Evolutionary conservation across 2,113 vertebrate genomes (phyloP).

Genomic region (Daboia siamensis): DNA sequence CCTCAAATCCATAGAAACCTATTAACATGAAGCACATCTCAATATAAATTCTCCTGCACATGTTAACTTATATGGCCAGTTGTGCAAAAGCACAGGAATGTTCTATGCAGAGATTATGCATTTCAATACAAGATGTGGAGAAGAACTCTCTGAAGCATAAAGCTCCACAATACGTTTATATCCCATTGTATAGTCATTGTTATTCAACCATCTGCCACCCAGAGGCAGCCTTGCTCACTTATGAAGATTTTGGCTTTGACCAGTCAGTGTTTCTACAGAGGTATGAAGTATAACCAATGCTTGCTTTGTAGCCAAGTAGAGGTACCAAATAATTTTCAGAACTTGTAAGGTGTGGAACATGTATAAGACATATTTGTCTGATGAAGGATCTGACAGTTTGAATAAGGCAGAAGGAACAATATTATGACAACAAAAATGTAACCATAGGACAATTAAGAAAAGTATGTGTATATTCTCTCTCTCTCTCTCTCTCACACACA

Average conservation of each 20-base stretch:
- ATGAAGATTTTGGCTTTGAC: not conserved
- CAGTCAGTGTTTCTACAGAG: not conserved
- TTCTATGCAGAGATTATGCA: not conserved
- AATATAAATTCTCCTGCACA: not conserved
- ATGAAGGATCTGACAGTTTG: not conserved
- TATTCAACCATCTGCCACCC: not conserved
- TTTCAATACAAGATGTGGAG: not conserved
- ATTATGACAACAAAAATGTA: not conserved
- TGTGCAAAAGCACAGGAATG: not conserved
- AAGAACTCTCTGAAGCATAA: not conserved
- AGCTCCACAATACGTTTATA: not conserved
- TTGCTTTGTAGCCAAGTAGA: not conserved
- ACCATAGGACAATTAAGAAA: conserved; percentile 6
- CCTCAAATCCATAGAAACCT: not conserved
- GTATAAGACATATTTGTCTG: not conserved
- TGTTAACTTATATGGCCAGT: not conserved
- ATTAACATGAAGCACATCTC: not conserved
- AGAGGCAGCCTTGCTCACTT: not conserved
- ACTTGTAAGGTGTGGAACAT: not conserved
- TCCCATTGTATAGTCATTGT: not conserved
- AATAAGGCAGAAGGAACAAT: conserved; percentile 5
- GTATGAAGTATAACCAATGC: not conserved
- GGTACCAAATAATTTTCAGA: not conserved
- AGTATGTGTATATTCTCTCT: not conserved
- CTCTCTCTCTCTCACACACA: not conserved